Evolutionary conservation across 2,113 vertebrate genomes (phyloP).

Genomic region (Clupea harengus): DNA sequence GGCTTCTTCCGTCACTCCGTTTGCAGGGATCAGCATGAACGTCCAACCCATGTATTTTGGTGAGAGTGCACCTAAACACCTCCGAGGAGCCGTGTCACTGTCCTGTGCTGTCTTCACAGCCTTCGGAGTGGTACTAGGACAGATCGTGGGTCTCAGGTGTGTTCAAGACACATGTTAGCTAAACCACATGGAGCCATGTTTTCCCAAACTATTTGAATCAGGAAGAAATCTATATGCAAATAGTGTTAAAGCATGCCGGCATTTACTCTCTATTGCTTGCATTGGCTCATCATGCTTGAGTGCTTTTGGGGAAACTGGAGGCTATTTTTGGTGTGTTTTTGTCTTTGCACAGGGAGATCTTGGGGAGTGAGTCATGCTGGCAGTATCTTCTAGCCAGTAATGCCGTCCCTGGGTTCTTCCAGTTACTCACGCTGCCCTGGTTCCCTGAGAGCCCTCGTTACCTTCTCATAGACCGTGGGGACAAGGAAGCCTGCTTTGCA

Average conservation of each 20-base stretch:
- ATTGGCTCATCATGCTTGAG: not conserved
- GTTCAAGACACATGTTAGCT: not conserved
- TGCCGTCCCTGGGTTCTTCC: conserved; percentile 79
- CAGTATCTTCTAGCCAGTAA: conserved; percentile 85
- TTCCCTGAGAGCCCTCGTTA: conserved; percentile 89
- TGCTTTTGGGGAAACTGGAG: not conserved
- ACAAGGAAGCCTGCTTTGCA: conserved; percentile 77
- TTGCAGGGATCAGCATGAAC: conserved; percentile 86
- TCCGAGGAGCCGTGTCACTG: conserved; percentile 79
- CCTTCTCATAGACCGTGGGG: conserved; percentile 83
- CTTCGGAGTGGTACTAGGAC: conserved; percentile 82
- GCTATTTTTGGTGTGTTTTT: not conserved
- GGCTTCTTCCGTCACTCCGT: conserved; percentile 10
- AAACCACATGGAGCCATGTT: not conserved
- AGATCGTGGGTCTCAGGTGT: conserved; percentile 84
- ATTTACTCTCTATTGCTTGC: not conserved
- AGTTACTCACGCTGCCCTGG: conserved; percentile 83
- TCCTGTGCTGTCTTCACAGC: conserved; percentile 83
- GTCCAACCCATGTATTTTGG: conserved; percentile 93
- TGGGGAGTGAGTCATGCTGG: conserved; percentile 81
- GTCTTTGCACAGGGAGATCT: conserved; percentile 75
- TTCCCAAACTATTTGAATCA: not conserved
- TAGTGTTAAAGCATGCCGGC: not conserved
- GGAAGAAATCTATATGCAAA: not conserved
- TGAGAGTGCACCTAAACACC: conserved; percentile 83